Evolutionary conservation across 2,797 vertebrate genomes (phyloP).

Genomic region (Crotalus adamanteus): DNA sequence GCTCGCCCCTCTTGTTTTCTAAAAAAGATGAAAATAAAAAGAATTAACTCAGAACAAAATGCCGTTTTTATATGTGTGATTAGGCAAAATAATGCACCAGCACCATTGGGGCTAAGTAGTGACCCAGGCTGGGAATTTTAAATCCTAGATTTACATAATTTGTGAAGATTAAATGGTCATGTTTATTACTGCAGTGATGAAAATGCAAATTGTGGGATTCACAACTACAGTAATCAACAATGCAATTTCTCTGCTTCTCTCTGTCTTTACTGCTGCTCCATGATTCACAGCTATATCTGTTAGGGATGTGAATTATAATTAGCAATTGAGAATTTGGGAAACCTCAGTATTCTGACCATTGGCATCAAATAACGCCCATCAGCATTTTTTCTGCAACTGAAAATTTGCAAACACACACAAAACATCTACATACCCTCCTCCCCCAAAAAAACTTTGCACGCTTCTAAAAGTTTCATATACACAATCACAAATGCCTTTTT

Average conservation of each 20-base stretch:
- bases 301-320: not conserved
- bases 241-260: not conserved
- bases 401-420: not conserved
- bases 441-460: not conserved
- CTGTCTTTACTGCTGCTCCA: not conserved
- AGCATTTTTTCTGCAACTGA: not conserved
- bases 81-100: not conserved
- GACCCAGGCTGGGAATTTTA: not conserved
- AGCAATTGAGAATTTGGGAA: not conserved
- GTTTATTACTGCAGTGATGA: not conserved
- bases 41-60: not conserved
- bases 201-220: not conserved
- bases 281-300: not conserved
- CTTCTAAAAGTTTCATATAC: not conserved
- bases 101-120: not conserved
- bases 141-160: not conserved
- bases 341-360: not conserved
- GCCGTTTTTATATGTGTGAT: not conserved
- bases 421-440: not conserved
- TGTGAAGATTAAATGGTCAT: not conserved
- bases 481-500: not conserved
- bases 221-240: not conserved
- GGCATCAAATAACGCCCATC: not conserved
- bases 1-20: slow-evolving; percentile 66
- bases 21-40: not conserved